A percentile compares a stretch with the other conserved stretches of the same genome.
Conservation (phyloP, 2,113 vertebrate genomes). For the Xiphophorus maculatus region DNA sequence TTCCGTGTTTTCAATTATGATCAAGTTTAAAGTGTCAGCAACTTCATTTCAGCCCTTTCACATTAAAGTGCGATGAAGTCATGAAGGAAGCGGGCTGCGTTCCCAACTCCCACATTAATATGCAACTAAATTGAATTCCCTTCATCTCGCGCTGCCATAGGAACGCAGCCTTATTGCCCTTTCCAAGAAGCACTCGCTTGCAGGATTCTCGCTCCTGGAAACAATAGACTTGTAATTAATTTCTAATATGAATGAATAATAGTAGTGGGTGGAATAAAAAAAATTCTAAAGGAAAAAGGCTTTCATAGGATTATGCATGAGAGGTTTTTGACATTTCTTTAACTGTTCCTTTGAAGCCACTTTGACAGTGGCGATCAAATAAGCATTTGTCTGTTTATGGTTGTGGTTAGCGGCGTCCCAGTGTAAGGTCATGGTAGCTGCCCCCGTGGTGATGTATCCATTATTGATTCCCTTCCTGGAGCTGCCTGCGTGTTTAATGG, state of each 20-base stretch:
- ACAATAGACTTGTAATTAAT: constrained; percentile 10
- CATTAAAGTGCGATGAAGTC: constrained; percentile 12
- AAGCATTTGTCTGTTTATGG: constrained; percentile 54
- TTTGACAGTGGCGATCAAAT: constrained; percentile 8
- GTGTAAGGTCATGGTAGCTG: constrained; percentile 62
- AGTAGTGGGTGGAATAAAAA: background rate
- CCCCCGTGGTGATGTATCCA: constrained; percentile 69
- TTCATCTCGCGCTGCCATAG: constrained; percentile 12
- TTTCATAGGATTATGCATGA: background rate
- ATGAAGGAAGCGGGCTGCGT: constrained; percentile 40
- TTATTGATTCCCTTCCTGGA: constrained; percentile 72
- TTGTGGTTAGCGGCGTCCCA: constrained; percentile 39
- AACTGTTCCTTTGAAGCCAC: constrained; percentile 1
- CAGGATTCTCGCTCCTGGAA: constrained; percentile 13
- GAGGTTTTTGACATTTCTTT: constrained; percentile 3
- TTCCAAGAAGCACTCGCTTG: constrained; percentile 1
- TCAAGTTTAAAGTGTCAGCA: constrained; percentile 28
- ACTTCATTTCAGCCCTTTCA: constrained; percentile 5
- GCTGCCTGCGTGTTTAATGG: constrained; percentile 75
- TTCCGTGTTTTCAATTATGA: constrained; percentile 6
- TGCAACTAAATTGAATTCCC: constrained; percentile 42
- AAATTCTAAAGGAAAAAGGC: background rate
- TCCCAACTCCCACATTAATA: constrained; percentile 62
- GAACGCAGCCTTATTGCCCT: constrained; percentile 10
- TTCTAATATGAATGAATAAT: constrained; percentile 15